A percentile compares a stretch with the other conserved stretches of the same genome.
These are phyloP conservation scores for Calyptomena viridis DNA, from an alignment of 2,113 vertebrate genomes.

Conservation along the genomic window DNA sequence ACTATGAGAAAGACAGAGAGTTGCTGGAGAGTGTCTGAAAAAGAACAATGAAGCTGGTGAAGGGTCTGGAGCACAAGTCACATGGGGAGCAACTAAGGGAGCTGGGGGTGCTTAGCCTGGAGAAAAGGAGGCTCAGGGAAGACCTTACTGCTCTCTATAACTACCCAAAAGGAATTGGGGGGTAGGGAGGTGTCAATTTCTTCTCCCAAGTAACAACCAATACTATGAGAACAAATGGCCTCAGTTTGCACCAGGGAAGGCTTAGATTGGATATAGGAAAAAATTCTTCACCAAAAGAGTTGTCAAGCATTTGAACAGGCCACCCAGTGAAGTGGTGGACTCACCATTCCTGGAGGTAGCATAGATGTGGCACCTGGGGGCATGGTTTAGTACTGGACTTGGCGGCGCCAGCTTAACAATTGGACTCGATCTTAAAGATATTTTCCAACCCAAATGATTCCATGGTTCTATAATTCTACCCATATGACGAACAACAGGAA, in stretches of 20 bases:
- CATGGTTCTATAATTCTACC: neutral
- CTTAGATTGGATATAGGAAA: neutral
- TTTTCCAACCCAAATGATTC: neutral
- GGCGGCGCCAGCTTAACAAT: too few relatives aligned
- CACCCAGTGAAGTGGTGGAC: neutral
- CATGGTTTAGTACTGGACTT: neutral
- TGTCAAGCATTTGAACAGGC: neutral
- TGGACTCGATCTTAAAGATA: neutral
- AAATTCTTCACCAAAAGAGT: neutral
- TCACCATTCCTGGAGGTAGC: neutral
- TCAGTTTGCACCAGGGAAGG: neutral
- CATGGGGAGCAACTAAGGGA: neutral
- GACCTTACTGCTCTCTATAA: neutral
- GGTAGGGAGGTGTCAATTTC: rapidly evolving
- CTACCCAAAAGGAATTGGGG: neutral
- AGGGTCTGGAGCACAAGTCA: neutral
- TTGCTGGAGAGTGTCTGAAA: neutral
- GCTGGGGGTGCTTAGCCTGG: neutral
- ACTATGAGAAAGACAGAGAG: neutral
- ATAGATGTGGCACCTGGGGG: neutral
- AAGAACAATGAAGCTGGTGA: rapidly evolving
- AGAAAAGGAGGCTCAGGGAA: neutral
- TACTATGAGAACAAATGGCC: neutral
- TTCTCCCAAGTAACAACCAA: neutral
- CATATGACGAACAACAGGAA: neutral